Conservation (phyloP, 2,113 vertebrate genomes). For the Pelvicachromis taeniatus region DNA sequence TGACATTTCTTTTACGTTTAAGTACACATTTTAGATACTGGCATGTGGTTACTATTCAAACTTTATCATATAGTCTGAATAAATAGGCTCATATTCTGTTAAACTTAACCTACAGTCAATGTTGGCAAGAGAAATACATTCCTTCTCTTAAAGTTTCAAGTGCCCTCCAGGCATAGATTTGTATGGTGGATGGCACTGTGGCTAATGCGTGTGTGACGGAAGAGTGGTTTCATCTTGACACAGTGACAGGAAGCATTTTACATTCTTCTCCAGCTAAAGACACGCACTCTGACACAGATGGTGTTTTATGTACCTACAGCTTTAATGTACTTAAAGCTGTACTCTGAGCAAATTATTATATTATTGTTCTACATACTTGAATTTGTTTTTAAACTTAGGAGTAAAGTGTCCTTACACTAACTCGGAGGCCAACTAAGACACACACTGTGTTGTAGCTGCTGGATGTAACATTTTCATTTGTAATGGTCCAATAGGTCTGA, state of each 20-base stretch:
- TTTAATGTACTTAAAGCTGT: neutral
- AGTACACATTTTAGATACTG: neutral
- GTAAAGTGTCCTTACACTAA: neutral
- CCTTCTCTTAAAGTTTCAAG: neutral
- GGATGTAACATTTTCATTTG: neutral
- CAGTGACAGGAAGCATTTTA: conserved; percentile 32
- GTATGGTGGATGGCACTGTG: neutral
- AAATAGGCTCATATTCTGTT: neutral
- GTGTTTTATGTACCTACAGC: neutral
- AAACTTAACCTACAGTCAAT: neutral
- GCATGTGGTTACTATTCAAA: neutral
- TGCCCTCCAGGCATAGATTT: neutral
- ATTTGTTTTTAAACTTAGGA: neutral
- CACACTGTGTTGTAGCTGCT: neutral
- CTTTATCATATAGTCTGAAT: neutral
- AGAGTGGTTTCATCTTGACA: neutral
- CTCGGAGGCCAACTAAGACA: neutral
- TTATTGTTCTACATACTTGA: neutral
- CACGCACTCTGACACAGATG: neutral
- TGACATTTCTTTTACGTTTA: neutral
- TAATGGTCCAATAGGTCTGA: neutral
- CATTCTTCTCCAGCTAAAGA: neutral
- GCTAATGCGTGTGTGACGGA: neutral
- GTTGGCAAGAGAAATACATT: neutral
- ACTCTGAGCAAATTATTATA: neutral